phyloP scores from a whole-genome alignment of 1,140 invertebrate species.

The Drosophila gunungcola region DNA sequence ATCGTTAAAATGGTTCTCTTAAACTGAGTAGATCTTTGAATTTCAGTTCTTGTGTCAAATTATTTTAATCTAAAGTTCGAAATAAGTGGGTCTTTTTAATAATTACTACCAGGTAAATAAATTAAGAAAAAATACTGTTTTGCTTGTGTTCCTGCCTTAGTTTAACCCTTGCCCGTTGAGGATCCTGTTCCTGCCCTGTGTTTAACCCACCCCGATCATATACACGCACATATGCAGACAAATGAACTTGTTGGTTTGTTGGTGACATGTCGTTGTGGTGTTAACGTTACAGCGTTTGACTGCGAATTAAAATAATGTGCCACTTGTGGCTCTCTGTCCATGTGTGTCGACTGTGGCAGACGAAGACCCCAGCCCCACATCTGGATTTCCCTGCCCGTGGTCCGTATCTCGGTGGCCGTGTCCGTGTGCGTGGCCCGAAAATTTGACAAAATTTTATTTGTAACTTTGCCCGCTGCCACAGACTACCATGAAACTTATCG shows the following conservation, averaged over 20 bases:
- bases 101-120: too few species aligned
- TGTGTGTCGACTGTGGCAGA: conserved; percentile 19
- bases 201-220: conserved; percentile 11
- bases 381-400: conserved; percentile 1
- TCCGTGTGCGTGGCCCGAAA: conserved; percentile 29
- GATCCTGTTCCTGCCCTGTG: conserved; percentile 10
- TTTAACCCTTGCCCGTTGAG: background rate
- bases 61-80: too few species aligned
- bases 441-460: conserved; percentile 72
- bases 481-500: conserved; percentile 27
- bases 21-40: too few species aligned
- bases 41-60: too few species aligned
- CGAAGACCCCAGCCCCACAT: background rate
- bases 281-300: conserved; percentile 79
- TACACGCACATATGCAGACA: conserved; percentile 15
- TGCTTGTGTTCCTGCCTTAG: too few species aligned
- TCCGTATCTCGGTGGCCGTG: background rate
- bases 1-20: too few species aligned
- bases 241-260: conserved; percentile 46
- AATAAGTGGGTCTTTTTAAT: too few species aligned
- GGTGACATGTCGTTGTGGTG: conserved; percentile 65
- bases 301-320: conserved; percentile 84
- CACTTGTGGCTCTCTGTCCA: conserved; percentile 78
- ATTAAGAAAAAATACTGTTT: too few species aligned
- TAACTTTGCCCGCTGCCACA: conserved; percentile 28